A percentile compares a stretch with the other conserved stretches of the same genome.
Conservation (phyloP, 2,113 vertebrate species). For the Cryptotis parvus region DNA sequence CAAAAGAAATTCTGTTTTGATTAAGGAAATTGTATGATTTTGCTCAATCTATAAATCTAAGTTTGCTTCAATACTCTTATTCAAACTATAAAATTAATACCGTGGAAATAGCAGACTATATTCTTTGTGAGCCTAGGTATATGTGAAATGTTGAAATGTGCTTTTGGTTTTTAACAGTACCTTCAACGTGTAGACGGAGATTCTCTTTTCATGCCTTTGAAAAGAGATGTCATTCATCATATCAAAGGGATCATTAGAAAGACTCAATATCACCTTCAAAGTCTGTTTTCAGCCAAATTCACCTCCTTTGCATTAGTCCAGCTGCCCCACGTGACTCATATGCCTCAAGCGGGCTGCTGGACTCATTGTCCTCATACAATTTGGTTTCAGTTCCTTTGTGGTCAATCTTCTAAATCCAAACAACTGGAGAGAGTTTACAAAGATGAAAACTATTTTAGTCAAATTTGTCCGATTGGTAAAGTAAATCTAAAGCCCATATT, state of each 20-base stretch:
- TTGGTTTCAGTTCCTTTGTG: not conserved
- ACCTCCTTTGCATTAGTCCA: not conserved
- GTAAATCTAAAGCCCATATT: not conserved
- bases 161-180: not conserved
- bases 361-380: not conserved
- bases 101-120: not conserved
- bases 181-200: not conserved
- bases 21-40: slow-evolving; percentile 12
- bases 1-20: slow-evolving; percentile 5
- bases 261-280: slow-evolving; percentile 24
- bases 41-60: not conserved
- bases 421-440: not conserved
- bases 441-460: slow-evolving; percentile 1
- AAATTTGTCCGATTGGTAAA: not conserved
- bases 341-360: not conserved
- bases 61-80: not conserved
- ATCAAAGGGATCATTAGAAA: slow-evolving; percentile 44
- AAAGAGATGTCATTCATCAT: not conserved
- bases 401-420: not conserved
- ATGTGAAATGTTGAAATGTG: slow-evolving; percentile 4
- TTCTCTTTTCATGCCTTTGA: not conserved
- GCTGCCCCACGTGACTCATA: not conserved
- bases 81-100: not conserved
- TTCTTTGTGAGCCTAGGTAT: not conserved
- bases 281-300: not conserved